Evolutionary conservation across 2,888 invertebrate species (phyloP).

Genomic region (Xestia ashworthii): DNA sequence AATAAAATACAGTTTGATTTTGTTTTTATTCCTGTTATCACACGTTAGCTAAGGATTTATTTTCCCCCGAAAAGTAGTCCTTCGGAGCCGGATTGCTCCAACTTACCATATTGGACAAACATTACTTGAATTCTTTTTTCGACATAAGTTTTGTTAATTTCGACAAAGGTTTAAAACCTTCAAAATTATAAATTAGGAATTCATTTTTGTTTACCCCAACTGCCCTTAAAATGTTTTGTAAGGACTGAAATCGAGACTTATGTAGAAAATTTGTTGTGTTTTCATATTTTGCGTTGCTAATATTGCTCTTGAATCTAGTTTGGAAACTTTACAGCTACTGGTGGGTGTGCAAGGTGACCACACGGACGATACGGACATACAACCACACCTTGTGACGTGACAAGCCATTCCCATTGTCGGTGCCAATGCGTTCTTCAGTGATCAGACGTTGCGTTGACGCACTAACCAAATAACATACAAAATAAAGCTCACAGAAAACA

Average conservation of each 20-base stretch:
- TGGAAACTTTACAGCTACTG: slow-evolving; percentile 63
- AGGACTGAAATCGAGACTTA: not conserved
- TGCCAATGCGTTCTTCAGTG: slow-evolving; percentile 84
- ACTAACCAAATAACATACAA: slow-evolving; percentile 75
- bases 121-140: not conserved
- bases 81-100: not conserved
- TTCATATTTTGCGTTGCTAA: slow-evolving; percentile 12
- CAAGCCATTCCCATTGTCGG: slow-evolving; percentile 83
- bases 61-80: not conserved
- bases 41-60: not conserved
- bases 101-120: not conserved
- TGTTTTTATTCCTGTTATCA: not conserved
- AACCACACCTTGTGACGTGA: slow-evolving; percentile 82
- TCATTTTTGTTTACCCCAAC: not conserved
- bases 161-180: too few species aligned
- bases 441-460: slow-evolving; percentile 88
- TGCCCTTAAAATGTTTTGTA: not conserved
- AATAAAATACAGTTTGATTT: not conserved
- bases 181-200: not conserved
- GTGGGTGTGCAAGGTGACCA: slow-evolving; percentile 81
- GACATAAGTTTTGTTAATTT: too few species aligned
- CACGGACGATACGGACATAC: slow-evolving; percentile 75
- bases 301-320: slow-evolving; percentile 44
- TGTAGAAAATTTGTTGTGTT: not conserved
- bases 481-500: slow-evolving; percentile 60